Base-by-base conservation (phyloP, 2,888 invertebrate species). In the Geotrupes spiniger region DNA sequence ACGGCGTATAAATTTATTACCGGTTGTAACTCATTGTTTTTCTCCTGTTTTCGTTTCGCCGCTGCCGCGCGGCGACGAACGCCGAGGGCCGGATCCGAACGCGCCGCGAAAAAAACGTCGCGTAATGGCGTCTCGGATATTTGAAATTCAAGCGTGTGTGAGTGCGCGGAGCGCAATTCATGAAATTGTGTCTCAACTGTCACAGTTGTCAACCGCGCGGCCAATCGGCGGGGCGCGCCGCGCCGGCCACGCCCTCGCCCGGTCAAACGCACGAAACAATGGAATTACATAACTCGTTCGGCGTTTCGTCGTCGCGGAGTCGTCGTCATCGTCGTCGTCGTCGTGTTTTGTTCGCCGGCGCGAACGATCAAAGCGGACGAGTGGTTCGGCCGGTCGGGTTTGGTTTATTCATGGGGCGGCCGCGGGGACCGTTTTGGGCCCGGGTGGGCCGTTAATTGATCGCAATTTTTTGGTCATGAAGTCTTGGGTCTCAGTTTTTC, bases 191-290 rank as follows among this genome's bases (percentile, higher is more conserved):
- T 53, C 46, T 51, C 49, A 58, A 55, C 56, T 47, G 50, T 56
- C 54, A 57, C 50, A 51, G 54, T 55, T 57, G 65, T 64, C 65
- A 64, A 65, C 63, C 60, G 64, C 56, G 46, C 58, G 59, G 59
- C 66, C 66, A 66, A 66, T 66, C 57, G 51, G 57, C 57, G 51
- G 57, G 55, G 53, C 55, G 53, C 48, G 43, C 26, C 36, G 45
- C 40, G 36, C 27, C 44, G 42, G 46, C 63, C 66, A 64, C 65
- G 64, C 65, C 66, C 64, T 62, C 64, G 63, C 57, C 50, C 60
- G 45, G 45, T 60, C 63, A 63, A 66, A 63, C 63, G 59, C 58
- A 60, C n/a, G n/a, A 62, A 63, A 66, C 64, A 64, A 65, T 64
- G 63, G 64, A 59, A 58, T 62, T 61, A 45, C 43, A 33, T 33